Conservation (phyloP, 2,797 vertebrate species). For the Tenualosa ilisha region DNA sequence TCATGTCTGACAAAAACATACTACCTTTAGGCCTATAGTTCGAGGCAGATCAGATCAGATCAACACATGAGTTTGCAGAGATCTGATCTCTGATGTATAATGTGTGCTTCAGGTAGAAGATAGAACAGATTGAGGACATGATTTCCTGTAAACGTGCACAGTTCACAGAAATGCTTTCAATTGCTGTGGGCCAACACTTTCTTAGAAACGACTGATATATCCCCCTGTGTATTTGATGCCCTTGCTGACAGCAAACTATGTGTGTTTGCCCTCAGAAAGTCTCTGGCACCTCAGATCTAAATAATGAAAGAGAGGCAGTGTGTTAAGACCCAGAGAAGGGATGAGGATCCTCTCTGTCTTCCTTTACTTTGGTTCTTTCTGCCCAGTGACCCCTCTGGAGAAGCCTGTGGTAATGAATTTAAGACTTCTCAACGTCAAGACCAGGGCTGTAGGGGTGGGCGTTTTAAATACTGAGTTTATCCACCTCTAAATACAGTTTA, state of each 20-base stretch:
- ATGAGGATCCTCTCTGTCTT: not conserved
- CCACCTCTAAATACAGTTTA: no score
- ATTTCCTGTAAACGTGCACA: slow-evolving; percentile 11
- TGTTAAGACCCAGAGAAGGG: not conserved
- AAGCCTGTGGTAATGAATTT: no score
- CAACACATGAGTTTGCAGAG: not conserved
- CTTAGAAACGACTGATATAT: slow-evolving; percentile 34
- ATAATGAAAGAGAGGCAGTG: not conserved
- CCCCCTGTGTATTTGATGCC: slow-evolving; percentile 6
- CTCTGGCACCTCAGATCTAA: not conserved
- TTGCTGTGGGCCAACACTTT: not conserved
- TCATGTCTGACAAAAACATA: not conserved
- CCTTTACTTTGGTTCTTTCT: not conserved
- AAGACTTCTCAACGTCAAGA: no score
- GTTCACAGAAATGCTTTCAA: not conserved
- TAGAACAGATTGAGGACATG: not conserved
- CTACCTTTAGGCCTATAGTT: not conserved
- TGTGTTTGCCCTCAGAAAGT: slow-evolving; percentile 22
- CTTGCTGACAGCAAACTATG: slow-evolving; percentile 21
- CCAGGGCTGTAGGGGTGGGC: no score
- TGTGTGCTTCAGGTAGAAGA: not conserved
- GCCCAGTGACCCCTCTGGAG: not conserved
- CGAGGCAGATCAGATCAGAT: not conserved
- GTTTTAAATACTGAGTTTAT: no score
- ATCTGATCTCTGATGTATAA: not conserved